Base-by-base conservation (phyloP, 2,797 vertebrate species). In the Heterohyrax brucei region DNA sequence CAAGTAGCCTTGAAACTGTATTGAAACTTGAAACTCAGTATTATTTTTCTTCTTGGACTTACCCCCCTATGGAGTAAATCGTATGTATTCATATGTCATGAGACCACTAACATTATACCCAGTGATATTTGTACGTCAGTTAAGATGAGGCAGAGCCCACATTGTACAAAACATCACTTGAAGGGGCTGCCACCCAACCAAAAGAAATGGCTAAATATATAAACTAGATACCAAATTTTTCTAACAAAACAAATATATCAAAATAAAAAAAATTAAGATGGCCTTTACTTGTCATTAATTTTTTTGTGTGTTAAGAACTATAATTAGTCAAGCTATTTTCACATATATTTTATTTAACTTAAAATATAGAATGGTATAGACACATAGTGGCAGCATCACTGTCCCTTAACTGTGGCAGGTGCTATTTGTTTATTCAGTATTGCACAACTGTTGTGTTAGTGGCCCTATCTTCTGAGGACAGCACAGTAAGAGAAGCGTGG, bases 1-100 rank as follows among this genome's bases (percentile, higher is more conserved):
- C 56, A 90, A 89, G 48, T 19, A 92, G 24, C 46, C 18, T 64
- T 10, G 66, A 16, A 61, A 33, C 19, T 66, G 30, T 50, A 68
- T 6, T 66, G 53, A 94, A 87, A 85, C 61, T 68, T 79, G 72
- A 90, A 93, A 95, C 61, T 30, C 22, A 28, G 33, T 50, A 87
- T 18, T 10, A 76, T 72, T 72, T 86, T 7, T 46, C 62, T 86
- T 66, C 44, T 72, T 83, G 56, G 19, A 82, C 19, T 77, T 81
- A 12, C 30, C 59, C 44, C 66, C 21, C 16, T 16, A 53, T 93
- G 79, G 44, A 76, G 2, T 59, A 85, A 85, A 79, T 78, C 53
- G 14, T 30, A 44, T 70, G 66, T 28, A 86, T 19, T 76, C n/a
- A 82, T 44, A 61, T 33, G 44, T n/a, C 22, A 83, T 62, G 59